Base-by-base conservation (phyloP, 2,113 vertebrate species). In the Onychorhynchus coronatus region DNA sequence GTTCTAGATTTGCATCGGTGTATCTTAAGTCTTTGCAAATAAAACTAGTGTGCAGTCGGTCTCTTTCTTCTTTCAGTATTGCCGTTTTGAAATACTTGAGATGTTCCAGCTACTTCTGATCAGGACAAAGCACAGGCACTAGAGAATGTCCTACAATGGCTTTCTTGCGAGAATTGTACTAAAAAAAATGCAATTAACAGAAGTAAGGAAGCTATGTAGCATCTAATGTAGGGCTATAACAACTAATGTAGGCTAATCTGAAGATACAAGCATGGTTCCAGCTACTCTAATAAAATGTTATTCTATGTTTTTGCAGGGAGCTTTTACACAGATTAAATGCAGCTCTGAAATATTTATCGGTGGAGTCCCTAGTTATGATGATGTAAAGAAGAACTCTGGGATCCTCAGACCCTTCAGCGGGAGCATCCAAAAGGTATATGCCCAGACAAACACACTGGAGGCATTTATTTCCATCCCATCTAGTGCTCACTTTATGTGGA, bases 241-340 rank as follows among this genome's bases (percentile, higher is more conserved):
- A 35, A 35, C 8, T 68, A 53, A 15, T 14, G 27, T 39, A 17
- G 17, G 9, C 19, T 89, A 62, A 37, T 49, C 17, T 58, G 59
- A 85, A 89, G 31, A n/a, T 24, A 30, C 1, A 63, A 73, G 7
- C 22, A 7, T 37, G 6, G 21, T 56, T 92, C 42, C 47, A 84
- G 35, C 25, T 85, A 8, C 14, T 67, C 16, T 37, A 31, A 65
- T 22, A 70, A 85, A 67, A 47, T 46, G 1, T 24, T 83, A 7
- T 59, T 78, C 28, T 55, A 3, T 24, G 66, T 66, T 58, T 50
- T 91, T 84, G 22, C 95, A 99, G 99, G 99, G 99, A 20, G 99
- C 99, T 70, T 99, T 99, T 97, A 99, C 99, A 22, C 99, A 99
- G 96, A 99, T 99, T 87, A 99, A 98, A 79, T 99, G 99, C 97